These are phyloP conservation scores for Micrastur ruficollis DNA, from an alignment of 2,797 vertebrate species.

Conservation along the genomic window DNA sequence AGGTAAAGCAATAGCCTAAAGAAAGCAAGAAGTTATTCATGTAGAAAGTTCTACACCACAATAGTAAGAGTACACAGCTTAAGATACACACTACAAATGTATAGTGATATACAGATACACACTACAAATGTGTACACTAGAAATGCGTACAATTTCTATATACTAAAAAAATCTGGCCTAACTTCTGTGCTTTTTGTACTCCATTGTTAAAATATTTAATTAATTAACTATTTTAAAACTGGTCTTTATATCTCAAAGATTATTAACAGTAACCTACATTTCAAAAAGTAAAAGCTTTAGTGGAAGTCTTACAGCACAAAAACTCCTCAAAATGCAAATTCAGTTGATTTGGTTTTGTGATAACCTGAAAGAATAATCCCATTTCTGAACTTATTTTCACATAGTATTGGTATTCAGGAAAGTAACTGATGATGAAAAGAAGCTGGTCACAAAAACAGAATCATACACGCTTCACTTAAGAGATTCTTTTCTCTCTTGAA, in stretches of 20 bases:
- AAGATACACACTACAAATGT: neutral
- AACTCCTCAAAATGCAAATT: neutral
- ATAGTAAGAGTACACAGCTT: neutral
- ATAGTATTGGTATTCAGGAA: neutral
- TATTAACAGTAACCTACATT: neutral
- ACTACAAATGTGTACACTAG: neutral
- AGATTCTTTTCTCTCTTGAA: neutral
- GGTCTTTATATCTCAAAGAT: neutral
- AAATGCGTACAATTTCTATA: neutral
- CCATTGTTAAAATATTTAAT: neutral
- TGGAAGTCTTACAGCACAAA: neutral
- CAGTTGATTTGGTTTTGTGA: neutral
- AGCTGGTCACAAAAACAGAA: neutral
- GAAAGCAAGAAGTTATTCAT: neutral
- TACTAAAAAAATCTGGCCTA: neutral
- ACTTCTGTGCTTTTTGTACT: neutral
- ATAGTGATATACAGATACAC: neutral
- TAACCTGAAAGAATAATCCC: neutral
- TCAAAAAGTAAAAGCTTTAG: neutral
- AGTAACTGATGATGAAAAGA: neutral
- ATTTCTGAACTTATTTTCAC: neutral
- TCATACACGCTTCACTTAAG: neutral
- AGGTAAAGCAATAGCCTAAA: constrained; percentile 95
- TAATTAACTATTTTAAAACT: neutral
- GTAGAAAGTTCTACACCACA: neutral